phyloP scores from a whole-genome alignment of 2,888 invertebrate species.

The Parelbella ahira region DNA sequence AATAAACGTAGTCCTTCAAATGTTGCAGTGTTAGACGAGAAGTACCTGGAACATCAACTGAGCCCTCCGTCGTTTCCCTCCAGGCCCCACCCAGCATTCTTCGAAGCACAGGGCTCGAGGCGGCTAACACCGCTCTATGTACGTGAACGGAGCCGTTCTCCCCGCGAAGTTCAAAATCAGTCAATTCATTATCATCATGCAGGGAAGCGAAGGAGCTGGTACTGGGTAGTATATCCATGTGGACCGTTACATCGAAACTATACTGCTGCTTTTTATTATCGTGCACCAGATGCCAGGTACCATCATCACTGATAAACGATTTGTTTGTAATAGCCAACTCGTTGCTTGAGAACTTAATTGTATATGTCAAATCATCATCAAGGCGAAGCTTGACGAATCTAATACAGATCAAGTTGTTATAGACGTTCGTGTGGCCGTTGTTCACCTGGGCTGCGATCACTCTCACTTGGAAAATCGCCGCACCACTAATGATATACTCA shows the following conservation, averaged over 20 bases:
- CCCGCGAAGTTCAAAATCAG: constrained; percentile 49
- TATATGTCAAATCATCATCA: constrained; percentile 40
- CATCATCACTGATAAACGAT: constrained; percentile 43
- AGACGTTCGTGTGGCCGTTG: constrained; percentile 39
- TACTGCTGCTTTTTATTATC: constrained; percentile 42
- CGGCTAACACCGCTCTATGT: constrained; percentile 47
- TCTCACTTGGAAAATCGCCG: constrained; percentile 37
- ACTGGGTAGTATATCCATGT: constrained; percentile 39
- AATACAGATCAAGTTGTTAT: constrained; percentile 43
- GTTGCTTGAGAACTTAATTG: constrained; percentile 38
- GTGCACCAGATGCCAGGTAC: constrained; percentile 44
- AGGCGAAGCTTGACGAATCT: constrained; percentile 37
- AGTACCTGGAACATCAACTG: constrained; percentile 43
- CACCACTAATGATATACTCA: constrained; percentile 40
- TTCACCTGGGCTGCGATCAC: constrained; percentile 40
- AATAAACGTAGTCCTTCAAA: constrained; percentile 48
- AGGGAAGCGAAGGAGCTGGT: constrained; percentile 40
- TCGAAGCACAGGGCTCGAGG: constrained; percentile 46
- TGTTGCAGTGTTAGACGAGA: constrained; percentile 42
- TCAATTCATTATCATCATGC: constrained; percentile 45
- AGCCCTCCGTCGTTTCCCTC: constrained; percentile 45
- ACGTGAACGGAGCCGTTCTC: constrained; percentile 47
- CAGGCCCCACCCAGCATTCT: constrained; percentile 47
- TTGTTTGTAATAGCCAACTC: constrained; percentile 38
- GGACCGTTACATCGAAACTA: constrained; percentile 37